Conservation (phyloP, 2,113 vertebrate genomes). For the Cinclus mexicanus region DNA sequence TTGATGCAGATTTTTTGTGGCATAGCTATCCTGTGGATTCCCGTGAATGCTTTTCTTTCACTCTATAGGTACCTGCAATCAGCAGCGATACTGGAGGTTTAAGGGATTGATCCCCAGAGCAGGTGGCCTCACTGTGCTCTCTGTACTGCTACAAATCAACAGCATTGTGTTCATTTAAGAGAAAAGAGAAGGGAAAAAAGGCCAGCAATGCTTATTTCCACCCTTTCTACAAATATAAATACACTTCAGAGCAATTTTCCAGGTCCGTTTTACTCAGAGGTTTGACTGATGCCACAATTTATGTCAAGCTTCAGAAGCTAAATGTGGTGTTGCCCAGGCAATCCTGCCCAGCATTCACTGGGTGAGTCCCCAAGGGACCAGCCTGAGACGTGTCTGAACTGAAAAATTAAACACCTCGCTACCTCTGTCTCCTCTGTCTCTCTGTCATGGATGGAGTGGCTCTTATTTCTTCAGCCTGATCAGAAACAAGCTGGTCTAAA, state of each 20-base stretch:
- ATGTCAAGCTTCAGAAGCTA: neutral
- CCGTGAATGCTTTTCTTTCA: neutral
- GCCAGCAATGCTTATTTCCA: fast-evolving
- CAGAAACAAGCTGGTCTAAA: neutral
- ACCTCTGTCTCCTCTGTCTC: neutral
- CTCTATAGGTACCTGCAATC: neutral
- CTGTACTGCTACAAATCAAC: neutral
- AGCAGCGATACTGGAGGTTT: neutral
- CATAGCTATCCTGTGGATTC: neutral
- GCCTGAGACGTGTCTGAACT: neutral
- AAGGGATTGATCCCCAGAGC: neutral
- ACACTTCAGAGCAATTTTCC: neutral
- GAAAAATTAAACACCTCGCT: neutral
- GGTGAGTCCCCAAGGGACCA: neutral
- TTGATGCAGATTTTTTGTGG: neutral
- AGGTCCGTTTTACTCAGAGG: neutral
- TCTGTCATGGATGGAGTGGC: neutral
- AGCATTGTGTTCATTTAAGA: neutral
- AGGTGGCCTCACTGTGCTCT: neutral
- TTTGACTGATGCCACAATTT: neutral
- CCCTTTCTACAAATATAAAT: neutral
- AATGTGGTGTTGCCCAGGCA: neutral
- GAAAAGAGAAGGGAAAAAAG: neutral
- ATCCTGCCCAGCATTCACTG: neutral
- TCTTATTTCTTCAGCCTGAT: neutral